Conservation (phyloP, 2,797 vertebrate genomes). For the Erethizon dorsatum region DNA sequence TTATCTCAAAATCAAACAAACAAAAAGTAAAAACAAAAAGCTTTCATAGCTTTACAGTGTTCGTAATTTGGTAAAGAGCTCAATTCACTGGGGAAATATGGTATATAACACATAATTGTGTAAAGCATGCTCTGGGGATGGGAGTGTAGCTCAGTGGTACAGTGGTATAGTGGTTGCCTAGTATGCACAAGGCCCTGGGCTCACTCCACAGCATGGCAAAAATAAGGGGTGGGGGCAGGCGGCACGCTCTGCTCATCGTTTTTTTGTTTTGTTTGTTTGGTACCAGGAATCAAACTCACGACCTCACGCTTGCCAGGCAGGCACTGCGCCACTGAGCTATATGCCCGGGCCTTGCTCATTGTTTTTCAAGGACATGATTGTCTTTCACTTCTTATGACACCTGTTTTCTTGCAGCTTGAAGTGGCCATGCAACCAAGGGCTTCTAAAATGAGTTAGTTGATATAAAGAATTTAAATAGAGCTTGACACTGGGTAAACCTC, state of each 20-base stretch:
- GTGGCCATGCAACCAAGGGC: neutral
- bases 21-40: neutral
- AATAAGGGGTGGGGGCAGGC: too few species aligned
- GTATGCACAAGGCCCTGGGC: neutral
- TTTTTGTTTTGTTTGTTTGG: too few species aligned
- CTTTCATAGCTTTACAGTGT: neutral
- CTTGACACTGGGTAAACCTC: neutral
- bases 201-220: neutral
- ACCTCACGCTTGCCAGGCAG: too few species aligned
- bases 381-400: neutral
- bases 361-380: neutral
- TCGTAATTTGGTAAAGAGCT: neutral
- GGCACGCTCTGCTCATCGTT: neutral
- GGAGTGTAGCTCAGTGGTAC: neutral
- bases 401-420: neutral
- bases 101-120: neutral
- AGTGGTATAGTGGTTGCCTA: neutral
- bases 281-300: too few species aligned
- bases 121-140: neutral
- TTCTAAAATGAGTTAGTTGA: slow-evolving; percentile 2
- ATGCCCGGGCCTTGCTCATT: too few species aligned
- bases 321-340: too few species aligned
- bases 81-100: neutral
- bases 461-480: slow-evolving; percentile 34
- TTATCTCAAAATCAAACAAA: too few species aligned